phyloP scores from a whole-genome alignment of 2,797 vertebrate genomes.

The Darevskia nairensis region DNA sequence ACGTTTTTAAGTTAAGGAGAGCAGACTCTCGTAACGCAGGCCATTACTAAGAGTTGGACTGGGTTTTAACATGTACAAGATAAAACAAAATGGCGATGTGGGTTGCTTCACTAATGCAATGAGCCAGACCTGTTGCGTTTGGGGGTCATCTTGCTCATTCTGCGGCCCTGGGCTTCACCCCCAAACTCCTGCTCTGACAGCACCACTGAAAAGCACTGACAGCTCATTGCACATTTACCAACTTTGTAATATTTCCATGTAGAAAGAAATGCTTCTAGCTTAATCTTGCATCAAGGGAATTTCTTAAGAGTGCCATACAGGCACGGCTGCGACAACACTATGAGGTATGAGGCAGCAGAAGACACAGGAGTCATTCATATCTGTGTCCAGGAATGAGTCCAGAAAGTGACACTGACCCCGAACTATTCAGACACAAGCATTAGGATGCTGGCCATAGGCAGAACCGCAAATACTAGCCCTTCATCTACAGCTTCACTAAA shows the following conservation, averaged over 20 bases:
- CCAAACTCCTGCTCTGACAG: not conserved
- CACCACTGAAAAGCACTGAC: not conserved
- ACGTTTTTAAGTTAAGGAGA: not conserved
- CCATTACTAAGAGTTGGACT: not conserved
- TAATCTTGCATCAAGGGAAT: not conserved
- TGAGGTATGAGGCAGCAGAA: not conserved
- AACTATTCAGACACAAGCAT: not conserved
- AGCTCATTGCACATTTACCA: not conserved
- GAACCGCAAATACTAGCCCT: not conserved
- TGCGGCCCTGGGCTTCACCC: too few relatives aligned
- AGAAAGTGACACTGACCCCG: not conserved
- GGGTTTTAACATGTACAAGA: not conserved
- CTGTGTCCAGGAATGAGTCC: not conserved
- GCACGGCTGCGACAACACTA: not conserved
- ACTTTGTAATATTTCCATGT: not conserved
- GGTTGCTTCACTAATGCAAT: not conserved
- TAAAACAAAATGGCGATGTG: not conserved
- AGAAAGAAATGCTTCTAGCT: not conserved
- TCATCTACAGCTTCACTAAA: not conserved
- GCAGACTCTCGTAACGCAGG: not conserved
- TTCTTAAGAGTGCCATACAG: not conserved
- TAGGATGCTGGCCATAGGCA: not conserved
- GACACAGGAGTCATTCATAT: not conserved
- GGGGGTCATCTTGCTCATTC: too few relatives aligned
- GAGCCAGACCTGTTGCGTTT: too few relatives aligned